phyloP scores from a whole-genome alignment of 2,797 vertebrate species.

The Petrocephalus schoutedeni region DNA sequence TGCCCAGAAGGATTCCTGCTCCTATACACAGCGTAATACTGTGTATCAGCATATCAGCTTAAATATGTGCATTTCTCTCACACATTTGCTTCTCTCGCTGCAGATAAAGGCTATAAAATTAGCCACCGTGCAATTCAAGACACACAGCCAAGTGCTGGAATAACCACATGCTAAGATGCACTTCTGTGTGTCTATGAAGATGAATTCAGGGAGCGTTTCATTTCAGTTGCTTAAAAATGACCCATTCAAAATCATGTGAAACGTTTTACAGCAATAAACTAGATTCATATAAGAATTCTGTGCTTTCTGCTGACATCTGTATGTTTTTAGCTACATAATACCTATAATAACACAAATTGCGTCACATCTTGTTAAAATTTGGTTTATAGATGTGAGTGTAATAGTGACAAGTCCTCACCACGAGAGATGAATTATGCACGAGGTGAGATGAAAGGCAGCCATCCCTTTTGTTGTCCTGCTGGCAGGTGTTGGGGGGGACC shows the following conservation, averaged over 20 bases:
- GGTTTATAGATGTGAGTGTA: not conserved
- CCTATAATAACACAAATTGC: not conserved
- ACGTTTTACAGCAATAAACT: not conserved
- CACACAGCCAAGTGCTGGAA: not conserved
- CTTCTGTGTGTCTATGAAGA: not conserved
- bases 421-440: conserved; percentile 18
- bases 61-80: not conserved
- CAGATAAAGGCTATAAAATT: not conserved
- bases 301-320: not conserved
- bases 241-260: not conserved
- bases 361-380: not conserved
- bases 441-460: conserved; percentile 7
- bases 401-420: not conserved
- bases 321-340: not conserved
- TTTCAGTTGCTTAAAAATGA: not conserved
- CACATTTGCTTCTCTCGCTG: not conserved
- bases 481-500: not conserved
- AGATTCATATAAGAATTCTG: not conserved
- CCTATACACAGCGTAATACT: not conserved
- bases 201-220: not conserved
- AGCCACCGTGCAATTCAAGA: not conserved
- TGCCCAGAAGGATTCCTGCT: not conserved
- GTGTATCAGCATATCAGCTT: not conserved
- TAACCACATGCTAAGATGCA: not conserved
- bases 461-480: conserved; percentile 2